These are phyloP conservation scores for Agelaius tricolor DNA, from an alignment of 2,113 vertebrate species.

Conservation along the genomic window DNA sequence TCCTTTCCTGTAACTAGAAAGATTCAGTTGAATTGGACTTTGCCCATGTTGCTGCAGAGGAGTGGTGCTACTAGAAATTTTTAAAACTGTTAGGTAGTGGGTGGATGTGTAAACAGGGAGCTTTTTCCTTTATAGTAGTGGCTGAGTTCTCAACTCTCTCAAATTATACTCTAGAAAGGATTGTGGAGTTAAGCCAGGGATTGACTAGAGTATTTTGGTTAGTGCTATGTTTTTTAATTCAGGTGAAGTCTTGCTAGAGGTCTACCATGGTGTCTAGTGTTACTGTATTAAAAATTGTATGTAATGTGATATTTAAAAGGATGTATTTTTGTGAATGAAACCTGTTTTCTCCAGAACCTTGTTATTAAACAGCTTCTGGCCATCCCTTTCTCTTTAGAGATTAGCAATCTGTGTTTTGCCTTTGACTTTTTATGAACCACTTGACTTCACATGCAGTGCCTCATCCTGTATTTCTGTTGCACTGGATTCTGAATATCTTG, in stretches of 20 bases:
- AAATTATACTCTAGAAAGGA: not conserved
- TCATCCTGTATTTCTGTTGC: not conserved
- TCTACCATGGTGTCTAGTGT: not conserved
- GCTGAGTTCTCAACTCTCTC: not conserved
- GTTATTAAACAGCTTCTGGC: not conserved
- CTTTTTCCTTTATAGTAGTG: not conserved
- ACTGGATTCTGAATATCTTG: not conserved
- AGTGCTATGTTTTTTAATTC: not conserved
- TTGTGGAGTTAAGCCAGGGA: not conserved
- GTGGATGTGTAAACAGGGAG: not conserved
- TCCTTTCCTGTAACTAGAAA: not conserved
- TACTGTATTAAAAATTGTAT: not conserved
- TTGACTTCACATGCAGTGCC: accelerated
- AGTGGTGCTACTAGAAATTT: not conserved
- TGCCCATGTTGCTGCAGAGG: not conserved
- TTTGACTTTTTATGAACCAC: not conserved
- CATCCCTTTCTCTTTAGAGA: not conserved
- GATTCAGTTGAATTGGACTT: not conserved
- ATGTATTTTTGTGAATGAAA: not conserved
- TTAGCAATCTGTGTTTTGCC: not conserved
- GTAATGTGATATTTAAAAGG: not conserved
- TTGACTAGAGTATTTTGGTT: not conserved
- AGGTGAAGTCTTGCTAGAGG: not conserved
- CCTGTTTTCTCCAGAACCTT: not conserved
- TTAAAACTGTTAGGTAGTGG: not conserved